Evolutionary conservation across 2,797 vertebrate genomes (phyloP).

Genomic region (Dromococcyx pavoninus): DNA sequence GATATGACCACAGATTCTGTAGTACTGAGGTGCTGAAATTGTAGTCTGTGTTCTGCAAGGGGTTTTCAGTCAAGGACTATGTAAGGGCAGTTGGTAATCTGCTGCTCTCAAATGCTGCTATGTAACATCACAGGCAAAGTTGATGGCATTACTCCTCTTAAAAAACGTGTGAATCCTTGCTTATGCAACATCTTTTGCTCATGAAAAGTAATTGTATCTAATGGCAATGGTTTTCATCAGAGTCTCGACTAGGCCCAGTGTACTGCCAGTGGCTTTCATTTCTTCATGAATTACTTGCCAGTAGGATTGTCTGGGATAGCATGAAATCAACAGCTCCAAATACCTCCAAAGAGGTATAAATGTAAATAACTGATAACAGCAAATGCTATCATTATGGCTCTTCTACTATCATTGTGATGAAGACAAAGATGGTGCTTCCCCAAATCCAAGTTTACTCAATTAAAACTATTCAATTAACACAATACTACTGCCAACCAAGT

Average conservation of each 20-base stretch:
- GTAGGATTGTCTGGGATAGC: not conserved
- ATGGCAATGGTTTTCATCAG: not conserved
- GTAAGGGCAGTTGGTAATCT: not conserved
- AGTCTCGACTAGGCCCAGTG: not conserved
- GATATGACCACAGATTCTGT: not conserved
- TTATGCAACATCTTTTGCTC: not conserved
- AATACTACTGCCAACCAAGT: not conserved
- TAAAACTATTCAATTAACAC: not conserved
- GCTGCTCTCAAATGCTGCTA: not conserved
- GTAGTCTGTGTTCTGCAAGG: not conserved
- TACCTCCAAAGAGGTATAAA: not conserved
- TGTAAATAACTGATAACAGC: not conserved
- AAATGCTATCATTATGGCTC: not conserved
- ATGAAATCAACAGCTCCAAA: not conserved
- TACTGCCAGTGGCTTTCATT: not conserved
- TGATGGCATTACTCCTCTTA: not conserved
- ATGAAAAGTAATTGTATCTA: not conserved
- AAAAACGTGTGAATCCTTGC: not conserved
- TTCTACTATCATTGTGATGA: not conserved
- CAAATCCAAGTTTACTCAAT: not conserved
- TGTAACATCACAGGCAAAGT: not conserved
- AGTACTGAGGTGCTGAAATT: not conserved
- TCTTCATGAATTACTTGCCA: not conserved
- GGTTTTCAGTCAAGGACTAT: not conserved
- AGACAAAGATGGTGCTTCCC: not conserved